These are phyloP conservation scores for Yponomeuta malinellus DNA, from an alignment of 2,888 invertebrate species.

Conservation along the genomic window DNA sequence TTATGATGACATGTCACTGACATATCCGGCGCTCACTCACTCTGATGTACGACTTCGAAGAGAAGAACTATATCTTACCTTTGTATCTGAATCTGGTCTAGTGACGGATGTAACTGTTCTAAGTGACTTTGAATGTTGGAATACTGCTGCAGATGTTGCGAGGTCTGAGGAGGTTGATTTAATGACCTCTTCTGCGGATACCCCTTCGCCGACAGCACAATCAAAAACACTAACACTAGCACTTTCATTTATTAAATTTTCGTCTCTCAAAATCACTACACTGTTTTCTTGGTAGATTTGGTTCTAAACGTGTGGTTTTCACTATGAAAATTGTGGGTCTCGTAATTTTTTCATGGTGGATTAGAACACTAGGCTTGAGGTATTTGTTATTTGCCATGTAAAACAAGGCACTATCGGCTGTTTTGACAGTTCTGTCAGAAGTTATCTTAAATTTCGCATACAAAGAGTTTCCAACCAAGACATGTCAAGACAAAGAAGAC, in stretches of 20 bases:
- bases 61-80: not conserved
- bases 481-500: not conserved
- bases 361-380: not conserved
- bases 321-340: not conserved
- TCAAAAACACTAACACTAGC: not conserved
- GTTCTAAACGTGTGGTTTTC: not conserved
- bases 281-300: not conserved
- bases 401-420: not conserved
- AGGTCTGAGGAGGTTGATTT: not conserved
- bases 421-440: not conserved
- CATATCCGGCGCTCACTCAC: too few species aligned
- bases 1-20: too few species aligned
- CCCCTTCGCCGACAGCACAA: not conserved
- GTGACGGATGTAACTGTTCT: not conserved
- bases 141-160: not conserved
- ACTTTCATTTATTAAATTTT: not conserved
- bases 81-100: not conserved
- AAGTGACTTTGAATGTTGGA: not conserved
- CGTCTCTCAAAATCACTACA: not conserved
- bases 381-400: not conserved
- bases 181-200: not conserved
- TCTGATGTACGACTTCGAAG: too few species aligned
- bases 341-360: not conserved
- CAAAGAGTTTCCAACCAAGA: not conserved
- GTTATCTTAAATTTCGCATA: not conserved